Percentiles rank a stretch among this genome's conserved stretches.
phyloP scores from a whole-genome alignment of 2,888 invertebrate species.

The Lacanobia oleracea region DNA sequence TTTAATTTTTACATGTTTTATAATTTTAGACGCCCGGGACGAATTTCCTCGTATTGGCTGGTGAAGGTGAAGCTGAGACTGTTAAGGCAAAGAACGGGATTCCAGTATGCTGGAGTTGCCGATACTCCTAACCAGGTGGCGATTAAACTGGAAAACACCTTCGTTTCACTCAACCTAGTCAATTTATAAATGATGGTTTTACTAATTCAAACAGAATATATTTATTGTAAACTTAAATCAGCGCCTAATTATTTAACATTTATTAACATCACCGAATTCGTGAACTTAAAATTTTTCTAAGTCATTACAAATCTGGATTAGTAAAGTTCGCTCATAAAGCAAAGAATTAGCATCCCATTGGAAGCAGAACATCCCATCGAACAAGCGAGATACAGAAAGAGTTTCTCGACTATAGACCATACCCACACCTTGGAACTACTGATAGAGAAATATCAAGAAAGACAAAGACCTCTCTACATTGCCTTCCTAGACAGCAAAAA shows the following conservation, averaged over 20 bases:
- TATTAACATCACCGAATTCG: too few relatives aligned
- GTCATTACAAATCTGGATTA: too few relatives aligned
- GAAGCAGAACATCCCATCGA: too few relatives aligned
- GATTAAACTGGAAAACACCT: not conserved
- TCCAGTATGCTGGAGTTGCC: conserved; percentile 16
- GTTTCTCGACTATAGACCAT: too few relatives aligned
- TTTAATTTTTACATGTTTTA: not conserved
- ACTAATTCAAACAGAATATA: not conserved
- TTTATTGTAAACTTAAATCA: not conserved
- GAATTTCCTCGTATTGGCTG: conserved; percentile 50
- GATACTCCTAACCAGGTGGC: not conserved
- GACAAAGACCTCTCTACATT: too few relatives aligned
- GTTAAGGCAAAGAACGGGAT: conserved; percentile 18
- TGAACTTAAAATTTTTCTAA: too few relatives aligned
- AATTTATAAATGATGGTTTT: not conserved
- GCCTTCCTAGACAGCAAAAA: too few relatives aligned
- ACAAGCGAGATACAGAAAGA: too few relatives aligned
- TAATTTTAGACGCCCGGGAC: conserved; percentile 44
- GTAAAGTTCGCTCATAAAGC: too few relatives aligned
- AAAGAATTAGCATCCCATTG: too few relatives aligned
- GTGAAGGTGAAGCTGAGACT: conserved; percentile 37
- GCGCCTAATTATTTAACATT: not conserved
- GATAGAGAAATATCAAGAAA: too few relatives aligned
- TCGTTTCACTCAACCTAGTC: not conserved
- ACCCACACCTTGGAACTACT: too few relatives aligned